A percentile compares a stretch with the other conserved stretches of the same genome.
phyloP scores from a whole-genome alignment of 1,140 invertebrate species.

The Holotrichia oblita region DNA sequence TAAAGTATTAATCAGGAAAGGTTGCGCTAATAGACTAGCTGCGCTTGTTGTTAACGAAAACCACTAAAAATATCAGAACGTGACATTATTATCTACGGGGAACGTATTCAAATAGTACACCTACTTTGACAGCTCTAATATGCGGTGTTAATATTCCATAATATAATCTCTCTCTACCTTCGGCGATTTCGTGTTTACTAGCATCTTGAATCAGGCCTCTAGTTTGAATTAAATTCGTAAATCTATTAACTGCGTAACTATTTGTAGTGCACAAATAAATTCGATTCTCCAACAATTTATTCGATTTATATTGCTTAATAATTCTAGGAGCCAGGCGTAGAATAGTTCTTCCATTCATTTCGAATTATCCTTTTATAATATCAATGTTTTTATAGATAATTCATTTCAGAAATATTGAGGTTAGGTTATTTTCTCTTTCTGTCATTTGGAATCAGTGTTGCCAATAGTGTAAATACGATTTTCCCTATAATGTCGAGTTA shows the following conservation, averaged over 20 bases:
- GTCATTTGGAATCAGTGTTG: too few relatives aligned
- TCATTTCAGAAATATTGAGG: too few relatives aligned
- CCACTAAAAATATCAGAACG: slow-evolving; percentile 57
- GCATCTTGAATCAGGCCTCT: slow-evolving; percentile 29
- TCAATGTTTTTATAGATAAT: too few relatives aligned
- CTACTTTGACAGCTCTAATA: slow-evolving; percentile 75
- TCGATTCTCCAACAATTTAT: not conserved
- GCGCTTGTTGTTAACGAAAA: slow-evolving; percentile 82
- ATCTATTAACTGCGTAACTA: not conserved
- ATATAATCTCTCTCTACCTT: slow-evolving; percentile 50
- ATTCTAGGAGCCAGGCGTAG: not conserved
- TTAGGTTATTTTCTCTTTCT: too few relatives aligned
- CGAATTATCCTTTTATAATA: not conserved
- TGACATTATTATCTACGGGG: slow-evolving; percentile 31
- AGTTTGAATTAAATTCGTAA: not conserved
- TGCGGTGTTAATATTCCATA: slow-evolving; percentile 71
- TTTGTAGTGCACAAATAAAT: not conserved
- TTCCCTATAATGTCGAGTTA: too few relatives aligned
- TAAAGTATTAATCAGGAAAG: slow-evolving; percentile 73
- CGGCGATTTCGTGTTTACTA: slow-evolving; percentile 26
- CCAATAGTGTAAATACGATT: too few relatives aligned
- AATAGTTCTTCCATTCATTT: not conserved
- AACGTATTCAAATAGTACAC: slow-evolving; percentile 13
- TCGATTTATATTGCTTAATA: not conserved
- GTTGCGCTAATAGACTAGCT: slow-evolving; percentile 75